Percentiles rank a stretch among this genome's conserved stretches.
These are phyloP conservation scores for Leptinotarsa tumamoca DNA, from an alignment of 2,888 invertebrate species.

Conservation along the genomic window DNA sequence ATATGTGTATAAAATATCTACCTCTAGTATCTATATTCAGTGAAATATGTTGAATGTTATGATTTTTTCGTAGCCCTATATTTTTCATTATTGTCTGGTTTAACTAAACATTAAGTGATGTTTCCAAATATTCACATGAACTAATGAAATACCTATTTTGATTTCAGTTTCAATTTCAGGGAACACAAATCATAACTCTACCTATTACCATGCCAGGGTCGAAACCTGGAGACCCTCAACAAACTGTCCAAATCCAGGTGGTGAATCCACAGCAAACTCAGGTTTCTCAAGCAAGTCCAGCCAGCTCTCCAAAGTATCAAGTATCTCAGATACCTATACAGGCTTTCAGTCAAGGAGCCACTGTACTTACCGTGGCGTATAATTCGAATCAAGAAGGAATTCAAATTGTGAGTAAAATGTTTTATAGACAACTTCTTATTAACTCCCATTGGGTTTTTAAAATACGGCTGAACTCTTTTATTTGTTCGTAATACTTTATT, in stretches of 20 bases:
- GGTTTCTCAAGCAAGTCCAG: constrained; percentile 60
- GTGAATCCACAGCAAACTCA: constrained; percentile 62
- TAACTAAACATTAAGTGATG: neutral
- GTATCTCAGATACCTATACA: constrained; percentile 81
- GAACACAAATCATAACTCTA: constrained; percentile 80
- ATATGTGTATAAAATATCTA: neutral
- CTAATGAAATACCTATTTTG: neutral
- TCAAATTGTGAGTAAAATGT: constrained; percentile 69
- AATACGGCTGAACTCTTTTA: too few relatives aligned
- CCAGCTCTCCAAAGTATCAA: constrained; percentile 79
- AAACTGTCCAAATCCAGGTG: constrained; percentile 81
- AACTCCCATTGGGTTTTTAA: too few relatives aligned
- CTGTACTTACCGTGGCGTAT: constrained; percentile 82
- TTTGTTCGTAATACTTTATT: too few relatives aligned
- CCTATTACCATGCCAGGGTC: constrained; percentile 82
- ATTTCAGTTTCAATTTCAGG: constrained; percentile 40
- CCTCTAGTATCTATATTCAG: too few relatives aligned
- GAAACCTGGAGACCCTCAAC: constrained; percentile 81
- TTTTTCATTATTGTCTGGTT: neutral
- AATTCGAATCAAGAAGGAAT: constrained; percentile 72
- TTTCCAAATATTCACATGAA: neutral
- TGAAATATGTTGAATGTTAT: too few relatives aligned
- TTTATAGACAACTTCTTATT: too few relatives aligned
- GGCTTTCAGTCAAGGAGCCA: constrained; percentile 78
- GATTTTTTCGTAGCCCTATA: neutral